A percentile compares a stretch with the other conserved stretches of the same genome.
Evolutionary conservation across 2,888 invertebrate species (phyloP).

Genomic region (Andrena bicolor): DNA sequence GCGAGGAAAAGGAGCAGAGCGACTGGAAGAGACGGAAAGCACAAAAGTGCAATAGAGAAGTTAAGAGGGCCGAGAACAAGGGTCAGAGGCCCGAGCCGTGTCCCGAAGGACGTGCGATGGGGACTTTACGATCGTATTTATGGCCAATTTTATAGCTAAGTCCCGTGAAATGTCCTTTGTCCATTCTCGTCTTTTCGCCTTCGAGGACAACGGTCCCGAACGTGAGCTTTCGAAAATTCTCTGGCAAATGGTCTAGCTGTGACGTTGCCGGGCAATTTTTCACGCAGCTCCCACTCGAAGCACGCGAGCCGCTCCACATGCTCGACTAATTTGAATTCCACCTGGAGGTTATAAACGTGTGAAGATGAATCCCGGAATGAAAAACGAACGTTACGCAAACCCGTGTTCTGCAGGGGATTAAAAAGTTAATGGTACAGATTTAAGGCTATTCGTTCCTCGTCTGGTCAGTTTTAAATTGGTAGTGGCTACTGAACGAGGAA

Average conservation of each 20-base stretch:
- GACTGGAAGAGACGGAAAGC: background rate
- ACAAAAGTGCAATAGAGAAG: constrained; percentile 14
- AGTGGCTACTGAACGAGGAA: background rate
- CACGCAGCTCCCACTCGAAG: background rate
- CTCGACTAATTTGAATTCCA: background rate
- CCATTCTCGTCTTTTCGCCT: constrained; percentile 44
- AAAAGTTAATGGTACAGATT: no score
- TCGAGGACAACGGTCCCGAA: constrained; percentile 46
- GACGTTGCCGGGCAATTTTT: background rate
- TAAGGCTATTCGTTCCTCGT: no score
- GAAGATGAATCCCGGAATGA: background rate
- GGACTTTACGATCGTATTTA: constrained; percentile 73
- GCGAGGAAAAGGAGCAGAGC: background rate
- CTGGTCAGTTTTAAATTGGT: background rate
- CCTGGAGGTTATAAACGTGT: background rate
- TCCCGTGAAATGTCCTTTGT: constrained; percentile 76
- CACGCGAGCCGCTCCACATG: background rate
- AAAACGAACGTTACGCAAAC: no score
- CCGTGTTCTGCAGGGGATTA: no score
- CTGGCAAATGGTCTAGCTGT: background rate
- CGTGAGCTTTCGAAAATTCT: constrained; percentile 55
- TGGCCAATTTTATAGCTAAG: constrained; percentile 76
- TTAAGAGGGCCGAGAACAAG: constrained; percentile 46
- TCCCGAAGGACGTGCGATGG: constrained; percentile 65
- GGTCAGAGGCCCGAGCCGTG: constrained; percentile 9